Conservation (phyloP, 2,797 vertebrate species). For the Cossypha caffra region DNA sequence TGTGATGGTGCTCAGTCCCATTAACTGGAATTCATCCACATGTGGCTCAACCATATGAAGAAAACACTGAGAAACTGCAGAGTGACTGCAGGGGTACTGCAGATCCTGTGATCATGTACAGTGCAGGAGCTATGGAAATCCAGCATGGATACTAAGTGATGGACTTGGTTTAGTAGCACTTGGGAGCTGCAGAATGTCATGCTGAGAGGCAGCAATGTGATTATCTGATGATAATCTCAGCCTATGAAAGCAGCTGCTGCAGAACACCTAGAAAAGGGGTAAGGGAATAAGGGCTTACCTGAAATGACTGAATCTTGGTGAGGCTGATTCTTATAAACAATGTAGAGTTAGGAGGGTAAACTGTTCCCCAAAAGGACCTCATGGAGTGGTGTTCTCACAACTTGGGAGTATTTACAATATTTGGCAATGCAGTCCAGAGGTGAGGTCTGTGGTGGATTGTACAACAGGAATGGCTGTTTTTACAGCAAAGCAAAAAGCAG, state of each 20-base stretch:
- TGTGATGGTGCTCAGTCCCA: neutral
- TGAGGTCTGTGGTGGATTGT: neutral
- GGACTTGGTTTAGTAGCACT: neutral
- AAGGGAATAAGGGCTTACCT: neutral
- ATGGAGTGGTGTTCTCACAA: accelerated
- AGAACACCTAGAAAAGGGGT: neutral
- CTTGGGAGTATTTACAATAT: neutral
- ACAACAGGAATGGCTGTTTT: neutral
- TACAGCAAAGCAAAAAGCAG: neutral
- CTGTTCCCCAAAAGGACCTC: neutral
- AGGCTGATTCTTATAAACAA: neutral
- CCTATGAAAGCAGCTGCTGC: neutral
- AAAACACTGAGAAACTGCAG: neutral
- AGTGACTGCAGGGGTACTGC: neutral
- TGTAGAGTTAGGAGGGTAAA: neutral
- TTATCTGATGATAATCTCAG: neutral
- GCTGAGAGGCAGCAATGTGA: neutral
- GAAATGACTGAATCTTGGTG: neutral
- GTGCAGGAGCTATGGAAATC: neutral
- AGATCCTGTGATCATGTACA: neutral
- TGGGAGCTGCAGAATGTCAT: neutral
- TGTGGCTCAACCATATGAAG: neutral
- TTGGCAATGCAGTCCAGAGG: neutral
- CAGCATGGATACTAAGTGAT: neutral
- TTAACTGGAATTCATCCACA: neutral